A percentile compares a stretch with the other conserved stretches of the same genome.
These are phyloP conservation scores for Oncorhynchus nerka DNA, from an alignment of 2,113 vertebrate genomes.

Conservation along the genomic window DNA sequence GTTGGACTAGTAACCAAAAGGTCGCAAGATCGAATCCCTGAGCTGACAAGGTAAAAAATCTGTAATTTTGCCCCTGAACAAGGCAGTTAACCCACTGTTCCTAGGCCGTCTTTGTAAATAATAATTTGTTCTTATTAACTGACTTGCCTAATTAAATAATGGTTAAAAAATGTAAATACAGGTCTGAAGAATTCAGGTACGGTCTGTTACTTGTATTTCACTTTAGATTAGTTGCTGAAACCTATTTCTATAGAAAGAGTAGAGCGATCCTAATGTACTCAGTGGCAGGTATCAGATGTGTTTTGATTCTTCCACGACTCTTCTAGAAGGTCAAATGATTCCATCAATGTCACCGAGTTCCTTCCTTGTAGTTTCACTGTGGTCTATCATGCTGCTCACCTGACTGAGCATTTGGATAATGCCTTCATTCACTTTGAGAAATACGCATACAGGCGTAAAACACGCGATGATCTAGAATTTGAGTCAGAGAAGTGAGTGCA, in stretches of 20 bases:
- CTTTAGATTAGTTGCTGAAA: neutral
- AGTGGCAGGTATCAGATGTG: neutral
- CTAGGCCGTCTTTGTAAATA: too few relatives aligned
- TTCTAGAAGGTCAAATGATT: constrained; percentile 13
- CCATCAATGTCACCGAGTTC: constrained; percentile 11
- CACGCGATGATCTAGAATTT: constrained; percentile 2
- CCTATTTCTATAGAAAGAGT: neutral
- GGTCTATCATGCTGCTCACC: constrained; percentile 41
- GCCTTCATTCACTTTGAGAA: constrained; percentile 38
- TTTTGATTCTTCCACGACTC: constrained; percentile 2
- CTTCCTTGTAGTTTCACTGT: constrained; percentile 48
- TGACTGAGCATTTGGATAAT: constrained; percentile 40
- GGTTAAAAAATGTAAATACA: neutral
- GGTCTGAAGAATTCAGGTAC: constrained; percentile 28
- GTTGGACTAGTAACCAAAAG: too few relatives aligned
- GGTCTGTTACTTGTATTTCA: neutral
- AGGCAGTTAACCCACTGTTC: too few relatives aligned
- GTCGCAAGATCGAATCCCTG: too few relatives aligned
- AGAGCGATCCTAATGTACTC: neutral
- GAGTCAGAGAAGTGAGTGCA: constrained; percentile 1
- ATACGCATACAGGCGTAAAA: neutral
- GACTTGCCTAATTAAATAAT: too few relatives aligned
- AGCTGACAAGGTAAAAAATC: too few relatives aligned
- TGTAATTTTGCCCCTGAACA: too few relatives aligned
- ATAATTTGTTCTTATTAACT: too few relatives aligned